phyloP scores from a whole-genome alignment of 2,113 vertebrate genomes.

The Penelope pileata region DNA sequence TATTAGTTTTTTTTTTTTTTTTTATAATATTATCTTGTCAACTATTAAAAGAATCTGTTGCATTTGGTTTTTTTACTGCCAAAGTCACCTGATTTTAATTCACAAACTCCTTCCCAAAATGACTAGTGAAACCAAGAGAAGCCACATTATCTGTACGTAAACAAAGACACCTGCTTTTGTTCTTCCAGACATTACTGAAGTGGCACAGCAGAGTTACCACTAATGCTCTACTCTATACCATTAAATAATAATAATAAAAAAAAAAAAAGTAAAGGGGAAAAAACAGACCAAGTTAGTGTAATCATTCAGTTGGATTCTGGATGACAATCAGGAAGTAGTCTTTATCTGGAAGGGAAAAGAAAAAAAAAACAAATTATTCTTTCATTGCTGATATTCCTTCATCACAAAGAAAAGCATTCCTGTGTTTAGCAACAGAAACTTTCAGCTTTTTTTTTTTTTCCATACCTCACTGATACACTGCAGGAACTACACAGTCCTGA shows the following conservation, averaged over 20 bases:
- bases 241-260: conserved; percentile 77
- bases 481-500: not conserved
- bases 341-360: conserved; percentile 84
- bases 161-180: not conserved
- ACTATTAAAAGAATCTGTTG: not conserved
- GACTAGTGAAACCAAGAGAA: not conserved
- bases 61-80: not conserved
- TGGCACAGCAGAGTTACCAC: conserved; percentile 25
- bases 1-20: not conserved
- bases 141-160: not conserved
- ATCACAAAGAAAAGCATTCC: not conserved
- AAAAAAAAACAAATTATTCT: not conserved
- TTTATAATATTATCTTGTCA: not conserved
- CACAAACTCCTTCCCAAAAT: not conserved
- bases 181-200: not conserved
- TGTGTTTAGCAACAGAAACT: not conserved
- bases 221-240: conserved; percentile 30
- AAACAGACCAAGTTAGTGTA: not conserved
- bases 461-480: not conserved
- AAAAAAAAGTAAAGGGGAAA: not conserved
- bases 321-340: conserved; percentile 97
- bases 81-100: not conserved
- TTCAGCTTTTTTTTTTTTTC: not conserved
- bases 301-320: conserved; percentile 91
- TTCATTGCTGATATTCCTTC: not conserved